phyloP scores from a whole-genome alignment of 2,113 vertebrate species.

The Prunella fulvescens region DNA sequence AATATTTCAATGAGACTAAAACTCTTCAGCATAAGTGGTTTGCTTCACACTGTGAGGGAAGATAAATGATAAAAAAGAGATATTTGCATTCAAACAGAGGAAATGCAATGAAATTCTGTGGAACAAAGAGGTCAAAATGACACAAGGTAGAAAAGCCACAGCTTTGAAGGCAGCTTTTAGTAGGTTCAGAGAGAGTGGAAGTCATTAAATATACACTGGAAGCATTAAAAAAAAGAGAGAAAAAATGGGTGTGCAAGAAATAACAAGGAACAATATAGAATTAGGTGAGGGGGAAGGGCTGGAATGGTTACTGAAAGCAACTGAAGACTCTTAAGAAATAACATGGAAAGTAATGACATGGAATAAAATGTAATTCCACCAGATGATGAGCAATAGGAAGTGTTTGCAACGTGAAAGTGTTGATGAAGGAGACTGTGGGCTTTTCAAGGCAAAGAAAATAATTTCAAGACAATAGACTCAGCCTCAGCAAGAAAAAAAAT shows the following conservation, averaged over 20 bases:
- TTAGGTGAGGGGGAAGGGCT: neutral
- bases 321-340: neutral
- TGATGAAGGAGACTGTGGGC: neutral
- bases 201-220: neutral
- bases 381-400: neutral
- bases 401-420: neutral
- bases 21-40: neutral
- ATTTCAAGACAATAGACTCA: constrained; percentile 45
- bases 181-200: neutral
- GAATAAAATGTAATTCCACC: neutral
- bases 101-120: neutral
- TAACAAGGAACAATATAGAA: neutral
- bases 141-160: neutral
- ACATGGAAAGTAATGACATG: neutral
- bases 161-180: neutral
- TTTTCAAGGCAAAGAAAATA: constrained; percentile 7
- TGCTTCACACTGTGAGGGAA: neutral
- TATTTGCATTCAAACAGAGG: neutral
- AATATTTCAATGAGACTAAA: neutral
- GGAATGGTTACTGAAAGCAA: neutral
- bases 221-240: neutral
- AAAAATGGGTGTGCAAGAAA: neutral
- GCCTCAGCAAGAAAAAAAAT: neutral
- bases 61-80: neutral
- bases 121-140: neutral